Conservation (phyloP, 2,888 invertebrate genomes). For the Harpalus rufipes region DNA sequence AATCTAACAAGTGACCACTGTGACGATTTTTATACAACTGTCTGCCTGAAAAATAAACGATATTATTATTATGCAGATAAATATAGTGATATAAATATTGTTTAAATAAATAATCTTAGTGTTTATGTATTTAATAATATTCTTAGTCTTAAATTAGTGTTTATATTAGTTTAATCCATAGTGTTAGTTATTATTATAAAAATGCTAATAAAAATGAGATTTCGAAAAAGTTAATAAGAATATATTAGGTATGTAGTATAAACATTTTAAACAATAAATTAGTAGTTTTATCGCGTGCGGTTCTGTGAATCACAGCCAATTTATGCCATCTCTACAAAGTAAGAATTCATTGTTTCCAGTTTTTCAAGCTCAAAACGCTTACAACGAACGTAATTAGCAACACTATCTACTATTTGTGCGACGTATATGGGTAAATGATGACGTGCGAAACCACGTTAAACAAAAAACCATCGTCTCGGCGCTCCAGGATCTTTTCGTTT, state of each 20-base stretch:
- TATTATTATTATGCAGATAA: no score
- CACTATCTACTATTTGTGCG: constrained; percentile 74
- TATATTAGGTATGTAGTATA: no score
- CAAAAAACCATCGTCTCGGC: constrained; percentile 35
- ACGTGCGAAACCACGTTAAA: constrained; percentile 41
- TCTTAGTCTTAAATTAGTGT: no score
- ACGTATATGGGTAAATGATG: constrained; percentile 59
- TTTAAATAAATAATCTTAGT: no score
- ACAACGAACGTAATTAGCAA: constrained; percentile 75
- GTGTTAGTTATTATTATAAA: no score
- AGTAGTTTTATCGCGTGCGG: constrained; percentile 2
- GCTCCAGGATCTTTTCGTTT: constrained; percentile 25
- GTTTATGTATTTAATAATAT: no score
- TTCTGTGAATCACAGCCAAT: constrained; percentile 12
- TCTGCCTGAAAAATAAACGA: no score
- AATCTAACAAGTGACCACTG: no score
- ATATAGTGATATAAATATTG: no score
- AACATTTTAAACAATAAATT: constrained; percentile 9
- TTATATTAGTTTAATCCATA: no score
- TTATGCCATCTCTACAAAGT: constrained; percentile 4
- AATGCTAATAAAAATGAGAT: no score
- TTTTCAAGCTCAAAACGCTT: constrained; percentile 63
- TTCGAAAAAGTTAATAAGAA: not conserved
- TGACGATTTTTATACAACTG: no score
- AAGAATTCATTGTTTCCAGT: constrained; percentile 50